phyloP scores from a whole-genome alignment of 2,888 invertebrate species.

The Lasioglossum malachurum region DNA sequence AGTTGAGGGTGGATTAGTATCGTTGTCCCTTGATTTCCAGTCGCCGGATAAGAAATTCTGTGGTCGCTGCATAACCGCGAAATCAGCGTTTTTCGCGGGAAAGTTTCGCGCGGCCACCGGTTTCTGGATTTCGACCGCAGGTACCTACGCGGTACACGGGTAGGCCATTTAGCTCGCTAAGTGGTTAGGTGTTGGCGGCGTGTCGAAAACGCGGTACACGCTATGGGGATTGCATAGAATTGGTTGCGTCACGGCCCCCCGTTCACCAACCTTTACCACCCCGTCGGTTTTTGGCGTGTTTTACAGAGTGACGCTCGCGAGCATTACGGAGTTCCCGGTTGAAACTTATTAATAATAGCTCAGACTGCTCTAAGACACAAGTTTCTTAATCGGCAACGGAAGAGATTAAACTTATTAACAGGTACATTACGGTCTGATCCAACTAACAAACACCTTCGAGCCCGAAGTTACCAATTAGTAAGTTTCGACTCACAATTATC shows the following conservation, averaged over 20 bases:
- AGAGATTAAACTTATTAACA: constrained; percentile 28
- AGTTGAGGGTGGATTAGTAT: too few relatives aligned
- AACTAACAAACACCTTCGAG: not conserved
- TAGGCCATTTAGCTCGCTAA: constrained; percentile 46
- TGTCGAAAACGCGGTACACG: constrained; percentile 42
- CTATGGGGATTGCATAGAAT: constrained; percentile 11
- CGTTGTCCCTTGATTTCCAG: too few relatives aligned
- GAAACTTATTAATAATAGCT: not conserved
- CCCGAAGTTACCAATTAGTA: constrained; percentile 38
- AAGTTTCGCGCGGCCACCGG: constrained; percentile 16
- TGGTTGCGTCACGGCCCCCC: not conserved
- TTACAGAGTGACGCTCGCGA: not conserved
- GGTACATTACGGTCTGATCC: constrained; percentile 29
- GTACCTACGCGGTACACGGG: constrained; percentile 33
- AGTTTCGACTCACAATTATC: constrained; percentile 18
- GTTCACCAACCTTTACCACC: not conserved
- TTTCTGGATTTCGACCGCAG: constrained; percentile 48
- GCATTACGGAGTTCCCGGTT: not conserved
- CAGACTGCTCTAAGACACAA: not conserved
- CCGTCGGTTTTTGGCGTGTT: not conserved
- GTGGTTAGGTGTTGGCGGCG: constrained; percentile 40
- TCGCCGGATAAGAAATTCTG: not conserved
- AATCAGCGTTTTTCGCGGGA: constrained; percentile 46
- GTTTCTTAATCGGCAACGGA: constrained; percentile 11
- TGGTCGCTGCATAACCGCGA: constrained; percentile 31